These are phyloP conservation scores for Spongilla lacustris DNA, from an alignment of 37 sponge, comb jelly and placozoan genomes.

Conservation along the genomic window DNA sequence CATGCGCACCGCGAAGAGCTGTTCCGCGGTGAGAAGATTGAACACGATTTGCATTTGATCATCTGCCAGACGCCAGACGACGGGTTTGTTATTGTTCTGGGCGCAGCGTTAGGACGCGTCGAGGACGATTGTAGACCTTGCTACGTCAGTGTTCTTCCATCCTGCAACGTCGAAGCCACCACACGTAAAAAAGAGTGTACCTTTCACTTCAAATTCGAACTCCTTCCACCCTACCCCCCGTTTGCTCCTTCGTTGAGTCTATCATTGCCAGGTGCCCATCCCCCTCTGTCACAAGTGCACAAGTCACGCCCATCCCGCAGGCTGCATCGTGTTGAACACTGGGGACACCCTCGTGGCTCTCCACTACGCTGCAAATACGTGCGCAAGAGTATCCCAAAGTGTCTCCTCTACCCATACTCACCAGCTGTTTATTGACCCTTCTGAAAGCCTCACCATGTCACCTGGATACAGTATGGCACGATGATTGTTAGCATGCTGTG, in stretches of 20 bases:
- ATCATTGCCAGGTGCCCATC: slow-evolving; percentile 7
- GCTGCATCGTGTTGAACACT: slow-evolving; percentile 24
- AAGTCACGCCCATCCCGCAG: neutral
- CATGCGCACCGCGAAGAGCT: neutral
- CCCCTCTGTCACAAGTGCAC: neutral
- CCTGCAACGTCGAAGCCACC: neutral
- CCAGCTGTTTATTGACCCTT: neutral
- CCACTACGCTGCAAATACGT: neutral
- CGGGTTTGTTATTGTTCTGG: neutral
- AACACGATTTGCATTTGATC: slow-evolving; percentile 6
- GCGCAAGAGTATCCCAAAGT: neutral
- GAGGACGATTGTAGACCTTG: slow-evolving; percentile 13
- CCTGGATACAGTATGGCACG: neutral
- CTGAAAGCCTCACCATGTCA: neutral
- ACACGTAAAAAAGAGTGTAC: neutral
- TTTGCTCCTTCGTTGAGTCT: slow-evolving; percentile 33
- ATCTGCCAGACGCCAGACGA: slow-evolving; percentile 23
- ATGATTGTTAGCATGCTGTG: neutral
- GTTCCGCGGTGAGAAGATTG: neutral
- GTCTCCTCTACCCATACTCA: neutral
- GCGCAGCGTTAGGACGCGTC: neutral
- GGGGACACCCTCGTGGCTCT: slow-evolving; percentile 24
- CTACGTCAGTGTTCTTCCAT: slow-evolving; percentile 21
- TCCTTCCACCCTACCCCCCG: slow-evolving; percentile 23
- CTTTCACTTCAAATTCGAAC: slow-evolving; percentile 42